Evolutionary conservation across 2,113 vertebrate genomes (phyloP).

Genomic region (Lampris incognitus): DNA sequence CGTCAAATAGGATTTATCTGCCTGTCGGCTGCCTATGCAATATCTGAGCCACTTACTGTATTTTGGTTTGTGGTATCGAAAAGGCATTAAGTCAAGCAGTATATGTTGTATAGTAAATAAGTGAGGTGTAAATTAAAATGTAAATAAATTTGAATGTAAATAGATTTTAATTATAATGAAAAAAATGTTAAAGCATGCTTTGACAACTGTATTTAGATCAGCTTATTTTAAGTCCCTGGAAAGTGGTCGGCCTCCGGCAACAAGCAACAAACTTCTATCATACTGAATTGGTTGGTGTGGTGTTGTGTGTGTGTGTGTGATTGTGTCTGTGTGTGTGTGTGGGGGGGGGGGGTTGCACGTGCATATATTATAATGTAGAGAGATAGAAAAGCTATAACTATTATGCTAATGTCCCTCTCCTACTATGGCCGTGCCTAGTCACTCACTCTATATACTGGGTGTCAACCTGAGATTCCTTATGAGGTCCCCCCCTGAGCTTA

Average conservation of each 20-base stretch:
- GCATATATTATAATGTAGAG: slow-evolving; percentile 41
- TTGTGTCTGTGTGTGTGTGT: slow-evolving; percentile 20
- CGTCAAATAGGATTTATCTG: slow-evolving; percentile 35
- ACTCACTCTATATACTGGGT: slow-evolving; percentile 21
- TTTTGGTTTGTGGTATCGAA: slow-evolving; percentile 6
- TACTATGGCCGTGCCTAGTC: slow-evolving; percentile 26
- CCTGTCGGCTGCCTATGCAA: slow-evolving; percentile 39
- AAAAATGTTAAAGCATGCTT: slow-evolving; percentile 32
- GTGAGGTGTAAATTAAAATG: neutral
- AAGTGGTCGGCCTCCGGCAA: slow-evolving; percentile 22
- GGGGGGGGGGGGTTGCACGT: neutral
- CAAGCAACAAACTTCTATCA: slow-evolving; percentile 23
- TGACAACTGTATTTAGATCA: slow-evolving; percentile 53
- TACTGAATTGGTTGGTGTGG: slow-evolving; percentile 4
- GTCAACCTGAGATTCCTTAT: neutral
- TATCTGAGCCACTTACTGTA: slow-evolving; percentile 16
- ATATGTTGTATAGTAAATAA: neutral
- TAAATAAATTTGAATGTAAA: neutral
- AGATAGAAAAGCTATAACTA: slow-evolving; percentile 52
- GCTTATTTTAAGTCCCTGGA: slow-evolving; percentile 36
- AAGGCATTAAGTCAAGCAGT: neutral
- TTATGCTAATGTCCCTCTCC: slow-evolving; percentile 12
- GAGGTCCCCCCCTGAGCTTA: neutral
- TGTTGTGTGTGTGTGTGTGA: neutral
- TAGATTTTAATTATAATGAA: neutral